Evolutionary conservation across 2,888 invertebrate genomes (phyloP), one percentile per base, ranked within the genome.

Genomic region (Calameuta filiformis): DNA sequence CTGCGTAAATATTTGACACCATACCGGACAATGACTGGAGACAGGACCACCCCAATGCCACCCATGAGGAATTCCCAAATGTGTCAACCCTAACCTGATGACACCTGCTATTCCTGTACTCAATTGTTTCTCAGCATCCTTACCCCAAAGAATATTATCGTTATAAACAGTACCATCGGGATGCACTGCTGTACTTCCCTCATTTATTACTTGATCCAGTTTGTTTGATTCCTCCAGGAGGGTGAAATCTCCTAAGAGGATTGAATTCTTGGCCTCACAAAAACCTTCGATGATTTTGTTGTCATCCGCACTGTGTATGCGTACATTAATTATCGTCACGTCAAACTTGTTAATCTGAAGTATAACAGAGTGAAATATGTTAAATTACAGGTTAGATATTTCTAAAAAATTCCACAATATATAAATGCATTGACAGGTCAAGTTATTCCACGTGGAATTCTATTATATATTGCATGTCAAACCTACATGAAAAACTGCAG

Each of bases 21-120:
- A 97, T 2, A 96, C 92, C 1, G 97, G 97, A 85, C 95, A 96
- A 90, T 94, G 95, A 68, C 94, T 94, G 35, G 96, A 96, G 1
- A 94, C 96, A 0, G 95, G 93, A 0, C 97, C 97, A 15, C 96
- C 96, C 96, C 96, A 96, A 31, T 94, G 94, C 96, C 96, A 97
- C 6, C 96, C 96, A n/a, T 95, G 93, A 0, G 97, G 97, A 82
- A 97, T 97, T 75, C 96, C 96, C 76, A 96, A 92, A 87, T 96
- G 96, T 79, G 94, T 94, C 71, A 97, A 92, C 0, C 96, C 96
- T 30, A 95, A 94, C 76, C 94, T 93, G 69, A 97, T 93, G n/a
- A 95, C 93, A 11, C 95, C 95, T 73, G 93, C 92, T 77, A 92
- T 89, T 0, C 94, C 94, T 80, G 94, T 94, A 83, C 82, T 76